Conservation (phyloP, 2,797 vertebrate species). For the Mionectes olivaceus region DNA sequence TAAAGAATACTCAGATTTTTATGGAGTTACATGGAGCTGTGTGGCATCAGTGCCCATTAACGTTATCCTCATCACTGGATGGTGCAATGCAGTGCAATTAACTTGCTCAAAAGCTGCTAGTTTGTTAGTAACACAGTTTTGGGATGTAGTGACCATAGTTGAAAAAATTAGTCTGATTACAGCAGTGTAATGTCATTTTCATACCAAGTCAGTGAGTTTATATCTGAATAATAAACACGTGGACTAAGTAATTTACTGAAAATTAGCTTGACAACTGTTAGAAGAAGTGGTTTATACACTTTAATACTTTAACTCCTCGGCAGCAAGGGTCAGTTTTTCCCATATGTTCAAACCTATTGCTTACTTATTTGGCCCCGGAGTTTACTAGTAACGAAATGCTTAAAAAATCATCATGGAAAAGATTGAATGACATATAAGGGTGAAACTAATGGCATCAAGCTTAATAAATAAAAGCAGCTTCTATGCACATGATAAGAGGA, state of each 20-base stretch:
- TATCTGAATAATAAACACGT: conserved; percentile 53
- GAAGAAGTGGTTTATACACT: conserved; percentile 48
- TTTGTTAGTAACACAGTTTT: background rate
- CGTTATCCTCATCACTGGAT: background rate
- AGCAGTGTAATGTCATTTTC: conserved; percentile 23
- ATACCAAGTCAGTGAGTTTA: conserved; percentile 8
- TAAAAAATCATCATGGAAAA: background rate
- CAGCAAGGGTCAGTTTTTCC: conserved; percentile 26
- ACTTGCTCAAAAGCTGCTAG: background rate
- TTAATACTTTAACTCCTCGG: conserved; percentile 62
- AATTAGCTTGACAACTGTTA: conserved; percentile 65
- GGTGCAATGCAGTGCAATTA: background rate
- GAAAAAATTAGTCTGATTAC: conserved; percentile 30
- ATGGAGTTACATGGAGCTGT: background rate
- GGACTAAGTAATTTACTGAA: conserved; percentile 47
- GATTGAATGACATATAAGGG: background rate
- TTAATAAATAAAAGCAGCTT: background rate
- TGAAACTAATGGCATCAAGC: background rate
- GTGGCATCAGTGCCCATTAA: background rate
- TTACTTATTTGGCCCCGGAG: conserved; percentile 1
- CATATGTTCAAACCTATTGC: background rate
- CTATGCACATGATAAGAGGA: background rate
- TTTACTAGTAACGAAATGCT: background rate
- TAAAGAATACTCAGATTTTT: background rate
- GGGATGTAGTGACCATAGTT: background rate